These are phyloP conservation scores for Chromis chromis DNA, from an alignment of 2,797 vertebrate species.

Conservation along the genomic window DNA sequence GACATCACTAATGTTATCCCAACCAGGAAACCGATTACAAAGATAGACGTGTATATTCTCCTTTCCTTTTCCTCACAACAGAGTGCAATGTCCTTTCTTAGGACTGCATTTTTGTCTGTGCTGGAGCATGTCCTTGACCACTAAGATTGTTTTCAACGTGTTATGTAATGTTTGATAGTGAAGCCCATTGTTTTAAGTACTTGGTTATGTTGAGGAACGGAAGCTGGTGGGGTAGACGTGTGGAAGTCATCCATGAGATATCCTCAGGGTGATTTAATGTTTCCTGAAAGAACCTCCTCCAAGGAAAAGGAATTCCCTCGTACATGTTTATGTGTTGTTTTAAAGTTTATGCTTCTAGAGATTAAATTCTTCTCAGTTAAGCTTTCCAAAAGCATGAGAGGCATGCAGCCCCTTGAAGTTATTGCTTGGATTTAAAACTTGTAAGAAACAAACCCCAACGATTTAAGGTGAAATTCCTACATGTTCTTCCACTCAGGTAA, in stretches of 20 bases:
- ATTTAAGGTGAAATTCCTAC: conserved; percentile 3
- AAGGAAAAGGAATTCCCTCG: conserved; percentile 4
- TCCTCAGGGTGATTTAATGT: no score
- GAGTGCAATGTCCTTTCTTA: neutral
- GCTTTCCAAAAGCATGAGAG: conserved; percentile 15
- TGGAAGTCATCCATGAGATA: no score
- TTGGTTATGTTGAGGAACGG: conserved; percentile 44
- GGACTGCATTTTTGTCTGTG: conserved; percentile 10
- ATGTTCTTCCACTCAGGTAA: neutral
- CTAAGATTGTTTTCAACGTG: conserved; percentile 31
- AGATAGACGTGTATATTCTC: neutral
- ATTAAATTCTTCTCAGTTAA: conserved; percentile 17
- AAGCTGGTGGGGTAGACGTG: conserved; percentile 25
- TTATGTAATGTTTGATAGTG: conserved; percentile 53
- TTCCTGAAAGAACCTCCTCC: conserved; percentile 31
- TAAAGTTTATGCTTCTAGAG: conserved; percentile 1
- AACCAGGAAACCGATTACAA: neutral
- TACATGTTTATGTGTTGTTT: conserved; percentile 8
- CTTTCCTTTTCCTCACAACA: neutral
- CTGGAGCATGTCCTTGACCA: conserved; percentile 2
- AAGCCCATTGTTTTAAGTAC: conserved; percentile 56
- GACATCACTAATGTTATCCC: neutral
- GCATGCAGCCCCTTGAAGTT: conserved; percentile 1
- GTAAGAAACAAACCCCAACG: neutral
- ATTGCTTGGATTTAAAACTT: neutral